phyloP scores from a whole-genome alignment of 2,888 invertebrate genomes.

The Acleris literana region DNA sequence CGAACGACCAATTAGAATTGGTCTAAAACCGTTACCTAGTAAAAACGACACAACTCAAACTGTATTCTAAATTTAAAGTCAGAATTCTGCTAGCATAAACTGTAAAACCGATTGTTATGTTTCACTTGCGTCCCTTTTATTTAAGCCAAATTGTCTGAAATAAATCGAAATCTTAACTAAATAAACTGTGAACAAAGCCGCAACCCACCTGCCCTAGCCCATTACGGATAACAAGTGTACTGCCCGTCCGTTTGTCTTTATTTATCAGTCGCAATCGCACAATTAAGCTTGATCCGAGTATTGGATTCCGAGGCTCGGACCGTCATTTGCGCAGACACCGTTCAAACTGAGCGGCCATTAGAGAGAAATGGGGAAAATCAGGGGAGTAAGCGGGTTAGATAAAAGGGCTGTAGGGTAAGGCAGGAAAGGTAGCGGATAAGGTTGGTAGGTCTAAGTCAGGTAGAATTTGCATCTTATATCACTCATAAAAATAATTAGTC shows the following conservation, averaged over 20 bases:
- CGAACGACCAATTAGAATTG: no score
- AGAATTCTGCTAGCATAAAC: no score
- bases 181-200: constrained; percentile 8
- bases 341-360: constrained; percentile 42
- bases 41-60: no score
- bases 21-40: no score
- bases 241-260: constrained; percentile 46
- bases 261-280: constrained; percentile 48
- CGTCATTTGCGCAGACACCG: constrained; percentile 38
- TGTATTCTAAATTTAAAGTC: no score
- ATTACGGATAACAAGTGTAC: constrained; percentile 45
- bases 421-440: background rate
- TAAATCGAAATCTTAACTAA: background rate
- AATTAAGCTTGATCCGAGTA: constrained; percentile 42
- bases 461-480: no score
- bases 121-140: no score
- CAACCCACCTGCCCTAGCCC: constrained; percentile 28
- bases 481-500: no score
- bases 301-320: constrained; percentile 32
- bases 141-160: background rate
- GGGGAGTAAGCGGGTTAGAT: background rate
- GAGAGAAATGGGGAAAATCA: constrained; percentile 16
- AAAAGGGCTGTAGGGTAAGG: background rate
- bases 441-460: no score
- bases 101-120: no score